These are phyloP conservation scores for Halesus radiatus DNA, from an alignment of 1,140 invertebrate genomes.

Conservation along the genomic window DNA sequence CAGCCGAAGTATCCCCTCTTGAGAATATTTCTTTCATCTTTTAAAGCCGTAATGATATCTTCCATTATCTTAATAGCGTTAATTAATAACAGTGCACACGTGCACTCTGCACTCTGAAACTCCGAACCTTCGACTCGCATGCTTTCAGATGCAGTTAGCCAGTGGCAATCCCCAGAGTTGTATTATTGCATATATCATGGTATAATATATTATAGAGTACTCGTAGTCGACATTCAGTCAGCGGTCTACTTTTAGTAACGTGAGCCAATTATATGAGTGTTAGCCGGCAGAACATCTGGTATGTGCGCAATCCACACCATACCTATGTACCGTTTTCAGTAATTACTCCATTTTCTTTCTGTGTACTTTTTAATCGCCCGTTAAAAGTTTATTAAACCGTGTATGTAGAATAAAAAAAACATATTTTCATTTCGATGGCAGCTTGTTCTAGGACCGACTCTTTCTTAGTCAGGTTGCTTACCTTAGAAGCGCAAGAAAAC, in stretches of 20 bases:
- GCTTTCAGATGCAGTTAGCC: not conserved
- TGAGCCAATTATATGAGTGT: not conserved
- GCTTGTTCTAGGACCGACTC: no score
- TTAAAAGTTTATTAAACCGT: no score
- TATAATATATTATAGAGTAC: not conserved
- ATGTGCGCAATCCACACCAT: not conserved
- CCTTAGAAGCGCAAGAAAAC: no score
- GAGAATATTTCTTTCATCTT: slow-evolving; percentile 1
- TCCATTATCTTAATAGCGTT: not conserved
- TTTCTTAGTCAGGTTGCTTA: no score
- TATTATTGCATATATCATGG: no score
- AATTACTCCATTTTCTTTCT: no score
- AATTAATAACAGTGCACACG: no score
- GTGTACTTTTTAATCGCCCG: no score
- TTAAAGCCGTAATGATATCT: not conserved
- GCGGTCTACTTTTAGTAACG: not conserved
- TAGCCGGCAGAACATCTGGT: not conserved
- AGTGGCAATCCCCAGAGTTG: not conserved
- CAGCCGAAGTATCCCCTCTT: not conserved
- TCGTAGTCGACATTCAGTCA: not conserved
- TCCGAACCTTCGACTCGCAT: not conserved
- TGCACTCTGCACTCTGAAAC: not conserved
- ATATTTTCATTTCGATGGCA: no score
- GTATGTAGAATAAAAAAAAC: no score
- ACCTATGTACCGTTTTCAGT: not conserved